Conservation (phyloP, 2,888 invertebrate species). For the Tigriopus californicus region DNA sequence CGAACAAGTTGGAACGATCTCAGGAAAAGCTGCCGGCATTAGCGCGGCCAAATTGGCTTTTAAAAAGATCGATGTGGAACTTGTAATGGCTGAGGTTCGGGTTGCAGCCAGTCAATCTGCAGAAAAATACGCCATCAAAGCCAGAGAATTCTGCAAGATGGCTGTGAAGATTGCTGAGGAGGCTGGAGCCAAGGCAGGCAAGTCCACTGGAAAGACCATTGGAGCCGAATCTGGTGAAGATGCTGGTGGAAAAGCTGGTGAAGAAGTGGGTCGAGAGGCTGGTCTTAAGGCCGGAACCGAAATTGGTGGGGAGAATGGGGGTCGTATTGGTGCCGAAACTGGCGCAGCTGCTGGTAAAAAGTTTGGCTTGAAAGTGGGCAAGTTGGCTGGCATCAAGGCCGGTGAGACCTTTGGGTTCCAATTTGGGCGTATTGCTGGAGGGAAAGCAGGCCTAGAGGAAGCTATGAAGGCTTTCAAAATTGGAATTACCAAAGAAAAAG, state of each 20-base stretch:
- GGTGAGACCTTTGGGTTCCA: not conserved
- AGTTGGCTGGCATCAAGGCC: slow-evolving; percentile 2
- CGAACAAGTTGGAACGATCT: slow-evolving; percentile 7
- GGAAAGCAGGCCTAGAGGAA: slow-evolving; percentile 10
- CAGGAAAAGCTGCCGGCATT: slow-evolving; percentile 3
- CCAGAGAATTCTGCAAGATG: slow-evolving; percentile 15
- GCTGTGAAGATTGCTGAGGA: slow-evolving; percentile 11
- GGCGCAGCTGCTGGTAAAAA: slow-evolving; percentile 13
- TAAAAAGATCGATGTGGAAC: not conserved
- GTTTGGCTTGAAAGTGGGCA: slow-evolving; percentile 15
- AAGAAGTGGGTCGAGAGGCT: slow-evolving; percentile 15
- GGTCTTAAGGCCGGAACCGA: slow-evolving; percentile 13
- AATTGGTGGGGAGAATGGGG: slow-evolving; percentile 6
- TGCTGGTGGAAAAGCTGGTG: slow-evolving; percentile 11
- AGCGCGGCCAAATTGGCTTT: not conserved
- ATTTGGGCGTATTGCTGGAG: slow-evolving; percentile 5
- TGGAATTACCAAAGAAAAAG: slow-evolving; percentile 13
- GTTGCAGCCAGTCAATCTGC: not conserved
- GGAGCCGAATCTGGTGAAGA: slow-evolving; percentile 13
- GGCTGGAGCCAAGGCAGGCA: slow-evolving; percentile 8
- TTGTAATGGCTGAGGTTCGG: not conserved
- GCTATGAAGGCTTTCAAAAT: slow-evolving; percentile 14
- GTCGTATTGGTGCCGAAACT: slow-evolving; percentile 5
- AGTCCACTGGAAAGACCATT: slow-evolving; percentile 1
- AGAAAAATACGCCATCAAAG: slow-evolving; percentile 15